Evolutionary conservation across 2,888 invertebrate genomes (phyloP).

Genomic region (Mimumesa dahlbomi): DNA sequence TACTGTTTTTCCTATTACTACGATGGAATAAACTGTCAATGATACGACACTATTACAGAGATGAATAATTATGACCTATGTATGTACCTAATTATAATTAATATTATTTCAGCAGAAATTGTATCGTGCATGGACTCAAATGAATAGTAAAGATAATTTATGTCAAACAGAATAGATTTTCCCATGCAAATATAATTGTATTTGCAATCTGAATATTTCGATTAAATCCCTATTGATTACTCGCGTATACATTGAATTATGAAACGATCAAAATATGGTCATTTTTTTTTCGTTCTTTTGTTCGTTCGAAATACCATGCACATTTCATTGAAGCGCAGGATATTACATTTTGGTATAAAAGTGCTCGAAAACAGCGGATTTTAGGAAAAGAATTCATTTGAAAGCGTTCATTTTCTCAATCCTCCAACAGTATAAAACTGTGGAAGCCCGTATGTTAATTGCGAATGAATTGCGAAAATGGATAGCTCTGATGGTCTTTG

Average conservation of each 20-base stretch:
- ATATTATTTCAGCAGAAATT: not conserved
- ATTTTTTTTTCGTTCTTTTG: too few species aligned
- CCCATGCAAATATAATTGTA: not conserved
- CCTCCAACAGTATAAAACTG: conserved; percentile 29
- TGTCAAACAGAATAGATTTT: not conserved
- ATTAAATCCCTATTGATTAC: not conserved
- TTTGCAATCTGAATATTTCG: not conserved
- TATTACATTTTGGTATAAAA: too few species aligned
- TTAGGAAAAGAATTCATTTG: too few species aligned
- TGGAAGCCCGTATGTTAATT: conserved; percentile 46
- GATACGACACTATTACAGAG: not conserved
- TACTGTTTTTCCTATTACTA: too few species aligned
- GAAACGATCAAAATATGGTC: too few species aligned
- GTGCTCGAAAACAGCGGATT: too few species aligned
- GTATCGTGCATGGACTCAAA: not conserved
- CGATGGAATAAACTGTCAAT: not conserved
- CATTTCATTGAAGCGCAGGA: not conserved
- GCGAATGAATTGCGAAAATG: conserved; percentile 26
- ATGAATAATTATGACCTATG: conserved; percentile 28
- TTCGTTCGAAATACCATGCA: too few species aligned
- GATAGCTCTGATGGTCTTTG: conserved; percentile 23
- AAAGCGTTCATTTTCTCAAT: too few species aligned
- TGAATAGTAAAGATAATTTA: not conserved
- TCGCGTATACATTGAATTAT: not conserved
- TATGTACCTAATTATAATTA: too few species aligned